These are phyloP conservation scores for Papilio polytes DNA, from an alignment of 1,140 invertebrate genomes.

Conservation along the genomic window DNA sequence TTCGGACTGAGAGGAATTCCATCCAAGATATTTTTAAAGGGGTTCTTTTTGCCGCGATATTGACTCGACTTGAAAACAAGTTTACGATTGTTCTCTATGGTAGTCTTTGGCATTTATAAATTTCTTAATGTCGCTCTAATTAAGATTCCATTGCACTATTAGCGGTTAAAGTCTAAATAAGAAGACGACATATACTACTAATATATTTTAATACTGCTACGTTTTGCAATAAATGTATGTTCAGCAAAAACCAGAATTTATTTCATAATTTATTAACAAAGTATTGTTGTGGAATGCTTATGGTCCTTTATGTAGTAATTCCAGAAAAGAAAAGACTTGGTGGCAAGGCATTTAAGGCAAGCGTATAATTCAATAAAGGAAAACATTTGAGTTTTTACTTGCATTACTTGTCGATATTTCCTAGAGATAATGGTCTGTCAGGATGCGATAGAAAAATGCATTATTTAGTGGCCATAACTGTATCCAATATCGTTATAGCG, in stretches of 20 bases:
- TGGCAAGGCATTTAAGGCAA: conserved; percentile 32
- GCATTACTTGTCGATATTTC: conserved; percentile 65
- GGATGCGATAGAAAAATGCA: conserved; percentile 70
- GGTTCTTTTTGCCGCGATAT: conserved; percentile 54
- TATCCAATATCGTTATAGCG: conserved; percentile 60
- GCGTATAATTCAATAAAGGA: conserved; percentile 44
- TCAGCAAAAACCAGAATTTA: background rate
- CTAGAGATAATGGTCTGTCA: conserved; percentile 61
- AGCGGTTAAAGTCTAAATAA: background rate
- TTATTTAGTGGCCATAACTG: conserved; percentile 75
- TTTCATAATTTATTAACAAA: background rate
- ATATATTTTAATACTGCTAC: background rate
- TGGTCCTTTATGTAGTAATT: background rate
- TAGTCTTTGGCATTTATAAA: conserved; percentile 37
- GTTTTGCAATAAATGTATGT: background rate
- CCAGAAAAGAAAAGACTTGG: background rate
- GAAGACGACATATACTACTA: background rate
- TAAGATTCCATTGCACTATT: conserved; percentile 6
- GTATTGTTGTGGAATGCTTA: background rate
- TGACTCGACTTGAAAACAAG: conserved; percentile 45
- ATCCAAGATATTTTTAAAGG: conserved; percentile 51
- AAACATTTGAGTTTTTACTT: conserved; percentile 51
- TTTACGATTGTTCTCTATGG: conserved; percentile 8
- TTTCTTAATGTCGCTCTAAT: conserved; percentile 30
- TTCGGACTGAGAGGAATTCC: conserved; percentile 54